Evolutionary conservation across 2,888 invertebrate species (phyloP).

Genomic region (Campoplex capitator): DNA sequence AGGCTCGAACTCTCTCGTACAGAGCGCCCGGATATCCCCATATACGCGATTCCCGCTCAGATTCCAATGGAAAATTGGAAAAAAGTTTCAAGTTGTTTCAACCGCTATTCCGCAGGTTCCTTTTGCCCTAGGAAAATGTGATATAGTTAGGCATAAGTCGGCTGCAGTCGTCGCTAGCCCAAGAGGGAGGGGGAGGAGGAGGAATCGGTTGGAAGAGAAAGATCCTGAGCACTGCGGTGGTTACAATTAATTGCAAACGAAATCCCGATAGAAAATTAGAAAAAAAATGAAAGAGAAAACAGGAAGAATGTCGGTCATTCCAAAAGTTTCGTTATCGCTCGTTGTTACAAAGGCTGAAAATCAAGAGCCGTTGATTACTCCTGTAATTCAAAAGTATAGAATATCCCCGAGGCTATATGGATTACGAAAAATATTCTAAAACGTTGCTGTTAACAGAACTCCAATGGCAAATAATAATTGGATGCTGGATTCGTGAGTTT

Average conservation of each 20-base stretch:
- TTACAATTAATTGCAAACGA: not conserved
- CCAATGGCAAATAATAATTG: constrained; percentile 5
- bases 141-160: too few relatives aligned
- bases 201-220: too few relatives aligned
- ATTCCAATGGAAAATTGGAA: too few relatives aligned
- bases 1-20: too few relatives aligned
- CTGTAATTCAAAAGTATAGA: not conserved
- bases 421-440: not conserved
- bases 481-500: not conserved
- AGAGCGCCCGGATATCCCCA: too few relatives aligned
- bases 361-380: not conserved
- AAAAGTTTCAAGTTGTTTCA: too few relatives aligned
- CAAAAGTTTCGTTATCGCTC: not conserved
- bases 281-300: not conserved
- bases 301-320: not conserved
- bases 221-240: too few relatives aligned
- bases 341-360: not conserved
- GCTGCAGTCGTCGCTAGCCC: too few relatives aligned
- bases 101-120: too few relatives aligned
- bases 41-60: too few relatives aligned
- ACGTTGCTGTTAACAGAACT: not conserved
- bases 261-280: not conserved
- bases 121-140: too few relatives aligned
- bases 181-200: too few relatives aligned
- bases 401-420: not conserved